phyloP scores from a whole-genome alignment of 2,888 invertebrate genomes.

The Monochamus alternatus region DNA sequence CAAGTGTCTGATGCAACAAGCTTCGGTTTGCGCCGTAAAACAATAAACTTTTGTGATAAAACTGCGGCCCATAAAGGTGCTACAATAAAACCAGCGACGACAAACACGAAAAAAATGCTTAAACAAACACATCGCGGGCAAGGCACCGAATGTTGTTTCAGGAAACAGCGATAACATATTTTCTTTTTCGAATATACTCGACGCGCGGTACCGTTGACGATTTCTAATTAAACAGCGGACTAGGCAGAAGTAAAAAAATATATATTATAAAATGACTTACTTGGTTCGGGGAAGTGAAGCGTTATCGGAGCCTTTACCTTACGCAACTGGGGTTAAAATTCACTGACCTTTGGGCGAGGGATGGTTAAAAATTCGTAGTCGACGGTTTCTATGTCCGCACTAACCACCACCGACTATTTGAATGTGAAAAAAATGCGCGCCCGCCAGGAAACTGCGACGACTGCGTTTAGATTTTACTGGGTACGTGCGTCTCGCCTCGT shows the following conservation, averaged over 20 bases:
- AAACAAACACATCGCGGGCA: slow-evolving; percentile 10
- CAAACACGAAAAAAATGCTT: slow-evolving; percentile 27
- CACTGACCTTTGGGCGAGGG: slow-evolving; percentile 3
- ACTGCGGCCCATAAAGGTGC: slow-evolving; percentile 22
- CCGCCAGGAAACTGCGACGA: slow-evolving; percentile 9
- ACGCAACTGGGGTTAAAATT: background rate
- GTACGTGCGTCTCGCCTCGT: slow-evolving; percentile 38
- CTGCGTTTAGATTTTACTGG: slow-evolving; percentile 22
- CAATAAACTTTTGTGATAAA: slow-evolving; percentile 27
- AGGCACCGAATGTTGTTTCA: slow-evolving; percentile 20
- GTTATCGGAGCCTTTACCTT: background rate
- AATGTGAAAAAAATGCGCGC: slow-evolving; percentile 46
- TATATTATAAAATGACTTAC: slow-evolving; percentile 3
- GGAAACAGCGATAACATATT: slow-evolving; percentile 1
- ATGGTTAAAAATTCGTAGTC: slow-evolving; percentile 12
- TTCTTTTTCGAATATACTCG: too few relatives aligned
- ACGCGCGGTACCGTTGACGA: too few relatives aligned
- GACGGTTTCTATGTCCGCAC: slow-evolving; percentile 31
- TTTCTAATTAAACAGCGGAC: background rate
- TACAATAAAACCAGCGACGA: slow-evolving; percentile 17
- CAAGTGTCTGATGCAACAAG: slow-evolving; percentile 21
- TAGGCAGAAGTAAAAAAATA: background rate
- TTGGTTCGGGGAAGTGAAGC: background rate
- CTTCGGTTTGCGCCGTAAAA: slow-evolving; percentile 13
- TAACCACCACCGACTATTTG: slow-evolving; percentile 45